Evolutionary conservation across 2,797 vertebrate genomes (phyloP), one percentile per base, ranked within the genome.

Genomic region (Nyctibius grandis): DNA sequence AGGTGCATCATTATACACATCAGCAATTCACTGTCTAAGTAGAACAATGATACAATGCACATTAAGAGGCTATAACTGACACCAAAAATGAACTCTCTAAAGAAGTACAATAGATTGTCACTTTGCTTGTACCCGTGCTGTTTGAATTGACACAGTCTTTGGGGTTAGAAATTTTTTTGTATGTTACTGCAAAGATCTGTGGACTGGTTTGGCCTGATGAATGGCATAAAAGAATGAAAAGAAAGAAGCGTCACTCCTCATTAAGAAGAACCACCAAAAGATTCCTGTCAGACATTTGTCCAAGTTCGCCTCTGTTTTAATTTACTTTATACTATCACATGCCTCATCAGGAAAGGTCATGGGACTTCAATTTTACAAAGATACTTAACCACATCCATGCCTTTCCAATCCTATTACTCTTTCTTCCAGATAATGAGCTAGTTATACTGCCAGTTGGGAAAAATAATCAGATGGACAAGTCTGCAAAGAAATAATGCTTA

Each of bases 1-100:
- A 97, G 96, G 96, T 97, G 95, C 95, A 95, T 94, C 87, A 85
- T 97, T 95, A 96, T 73, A 96, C 92, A 95, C 89, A 93, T 64
- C 92, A 97, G 88, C 95, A 97, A 97, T 85, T 89, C 87, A 86
- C 95, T 70, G 67, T 86, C 76, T 94, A 95, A 97, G 90, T 93
- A 96, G 80, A 95, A 97, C 88, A 97, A 92, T 94, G 97, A 96
- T 88, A 72, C 61, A 69, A 44, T n/a, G 33, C 68, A 88, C 26
- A 82, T 95, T 93, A 91, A 36, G 51, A 63, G 77, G 65, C 88
- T 89, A n/a, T 90, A 97, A 93, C 86, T 91, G 94, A 90, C 87
- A 96, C 56, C 22, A 79, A 82, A 96, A 97, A 95, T 88, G 36
- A 95, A 91, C 73, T 91, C 79, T 89, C 63, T 88, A 44, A 94